Evolutionary conservation across 2,888 invertebrate species (phyloP), one percentile per base, ranked within the genome.

Genomic region (Metalampra italica): DNA sequence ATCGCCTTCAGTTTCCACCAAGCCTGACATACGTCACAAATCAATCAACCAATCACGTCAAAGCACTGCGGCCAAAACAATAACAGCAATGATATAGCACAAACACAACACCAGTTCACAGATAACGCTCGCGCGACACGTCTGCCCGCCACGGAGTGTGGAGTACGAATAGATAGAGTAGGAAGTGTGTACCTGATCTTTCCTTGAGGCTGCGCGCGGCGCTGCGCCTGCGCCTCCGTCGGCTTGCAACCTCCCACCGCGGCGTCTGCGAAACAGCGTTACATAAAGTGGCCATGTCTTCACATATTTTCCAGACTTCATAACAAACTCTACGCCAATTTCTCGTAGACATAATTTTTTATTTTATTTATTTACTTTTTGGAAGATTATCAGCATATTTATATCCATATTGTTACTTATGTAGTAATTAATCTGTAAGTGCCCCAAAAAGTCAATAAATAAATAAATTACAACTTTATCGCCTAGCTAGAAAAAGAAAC

Each of bases 111-210:
- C 42, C 53, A 57, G 13, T 47, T 43, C 11, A 11, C 22, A 50
- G 60, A 61, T 57, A 55, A 56, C 52, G 52, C 56, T 46, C 22
- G 14, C 22, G 42, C 14, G 53, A 50, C 55, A 68, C 82, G 82
- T 73, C 74, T 69, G 74, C 57, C 45, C 72, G 64, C 64, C 51
- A 46, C 68, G 64, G 52, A 62, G 71, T 55, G 56, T 60, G 57
- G 62, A 66, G 62, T 67, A 73, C 78, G 78, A 85, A 78, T 87
- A 84, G 69, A 78, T 87, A 84, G 69, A 64, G 68, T 71, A 81
- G 77, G 78, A 77, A 78, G 69, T 69, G 73, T 69, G 51, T 56
- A 76, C 76, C 86, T 85, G 83, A 81, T 85, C 82, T 85, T 85
- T 80, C 83, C 85, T 76, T 79, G 82, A 74, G 82, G 75, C 72